phyloP scores from a whole-genome alignment of 2,888 invertebrate species.

The Amaurobius ferox region DNA sequence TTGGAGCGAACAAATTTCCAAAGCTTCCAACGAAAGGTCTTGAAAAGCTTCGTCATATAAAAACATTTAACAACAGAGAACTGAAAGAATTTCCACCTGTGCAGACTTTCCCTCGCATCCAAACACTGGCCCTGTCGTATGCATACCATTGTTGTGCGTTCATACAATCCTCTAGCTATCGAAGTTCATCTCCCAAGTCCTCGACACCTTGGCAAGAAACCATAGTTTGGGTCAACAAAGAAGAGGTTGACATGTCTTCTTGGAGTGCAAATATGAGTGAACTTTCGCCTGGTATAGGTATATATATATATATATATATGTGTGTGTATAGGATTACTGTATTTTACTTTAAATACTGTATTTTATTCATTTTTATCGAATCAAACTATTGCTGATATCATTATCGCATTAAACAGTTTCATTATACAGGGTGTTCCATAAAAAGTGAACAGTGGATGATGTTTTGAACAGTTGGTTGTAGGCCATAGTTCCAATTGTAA shows the following conservation, averaged over 20 bases:
- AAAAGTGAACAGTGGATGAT: too few relatives aligned
- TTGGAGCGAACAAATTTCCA: constrained; percentile 92
- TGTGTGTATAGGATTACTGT: too few relatives aligned
- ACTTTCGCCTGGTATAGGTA: constrained; percentile 82
- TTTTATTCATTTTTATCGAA: too few relatives aligned
- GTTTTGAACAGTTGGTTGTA: too few relatives aligned
- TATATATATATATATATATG: too few relatives aligned
- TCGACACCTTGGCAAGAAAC: constrained; percentile 66
- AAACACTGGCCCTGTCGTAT: constrained; percentile 90
- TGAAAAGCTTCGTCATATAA: constrained; percentile 87
- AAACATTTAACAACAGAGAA: constrained; percentile 93
- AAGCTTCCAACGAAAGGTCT: constrained; percentile 89
- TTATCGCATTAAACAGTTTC: too few relatives aligned
- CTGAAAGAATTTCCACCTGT: constrained; percentile 91
- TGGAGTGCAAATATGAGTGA: constrained; percentile 82
- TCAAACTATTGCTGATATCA: too few relatives aligned
- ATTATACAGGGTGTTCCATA: too few relatives aligned
- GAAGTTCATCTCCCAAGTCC: not conserved
- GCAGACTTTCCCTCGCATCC: constrained; percentile 89
- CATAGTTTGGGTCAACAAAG: constrained; percentile 73
- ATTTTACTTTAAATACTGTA: too few relatives aligned
- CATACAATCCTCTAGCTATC: constrained; percentile 70
- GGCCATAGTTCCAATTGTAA: too few relatives aligned
- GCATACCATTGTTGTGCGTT: constrained; percentile 98
- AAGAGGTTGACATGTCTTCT: constrained; percentile 67